Evolutionary conservation across 2,888 invertebrate species (phyloP).

Genomic region (Griposia aprilina): DNA sequence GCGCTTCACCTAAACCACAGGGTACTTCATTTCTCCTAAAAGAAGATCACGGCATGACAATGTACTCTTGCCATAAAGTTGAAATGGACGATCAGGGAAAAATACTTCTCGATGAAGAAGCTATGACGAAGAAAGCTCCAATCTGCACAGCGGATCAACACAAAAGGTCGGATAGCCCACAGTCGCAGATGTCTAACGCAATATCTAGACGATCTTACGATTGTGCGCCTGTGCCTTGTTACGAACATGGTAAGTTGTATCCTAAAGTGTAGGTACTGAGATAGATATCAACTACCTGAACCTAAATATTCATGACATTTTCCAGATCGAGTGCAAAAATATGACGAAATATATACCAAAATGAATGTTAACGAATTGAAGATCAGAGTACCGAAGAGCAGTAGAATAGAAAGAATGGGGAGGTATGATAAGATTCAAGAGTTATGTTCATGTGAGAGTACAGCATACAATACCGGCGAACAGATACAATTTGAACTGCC

Average conservation of each 20-base stretch:
- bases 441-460: slow-evolving; percentile 83
- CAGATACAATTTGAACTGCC: slow-evolving; percentile 87
- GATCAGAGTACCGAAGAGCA: slow-evolving; percentile 86
- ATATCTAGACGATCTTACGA: slow-evolving; percentile 69
- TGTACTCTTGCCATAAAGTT: slow-evolving; percentile 87
- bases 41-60: slow-evolving; percentile 85
- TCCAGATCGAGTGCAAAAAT: slow-evolving; percentile 78
- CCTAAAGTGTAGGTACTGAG: slow-evolving; percentile 3
- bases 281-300: slow-evolving; percentile 4
- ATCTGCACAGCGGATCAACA: slow-evolving; percentile 59
- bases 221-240: slow-evolving; percentile 49
- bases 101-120: slow-evolving; percentile 85
- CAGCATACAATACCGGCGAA: slow-evolving; percentile 83
- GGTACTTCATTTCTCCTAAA: slow-evolving; percentile 80
- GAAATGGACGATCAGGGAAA: slow-evolving; percentile 88
- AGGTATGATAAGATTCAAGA: slow-evolving; percentile 86
- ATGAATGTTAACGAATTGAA: slow-evolving; percentile 86
- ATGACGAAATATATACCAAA: slow-evolving; percentile 87
- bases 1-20: slow-evolving; percentile 79
- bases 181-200: slow-evolving; percentile 75
- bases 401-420: slow-evolving; percentile 81
- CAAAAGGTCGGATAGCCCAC: slow-evolving; percentile 73
- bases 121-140: slow-evolving; percentile 74
- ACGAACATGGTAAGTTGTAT: slow-evolving; percentile 67
- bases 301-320: slow-evolving; percentile 38